A percentile compares a stretch with the other conserved stretches of the same genome.
Conservation (phyloP, 2,888 invertebrate species). For the Congeria kusceri region DNA sequence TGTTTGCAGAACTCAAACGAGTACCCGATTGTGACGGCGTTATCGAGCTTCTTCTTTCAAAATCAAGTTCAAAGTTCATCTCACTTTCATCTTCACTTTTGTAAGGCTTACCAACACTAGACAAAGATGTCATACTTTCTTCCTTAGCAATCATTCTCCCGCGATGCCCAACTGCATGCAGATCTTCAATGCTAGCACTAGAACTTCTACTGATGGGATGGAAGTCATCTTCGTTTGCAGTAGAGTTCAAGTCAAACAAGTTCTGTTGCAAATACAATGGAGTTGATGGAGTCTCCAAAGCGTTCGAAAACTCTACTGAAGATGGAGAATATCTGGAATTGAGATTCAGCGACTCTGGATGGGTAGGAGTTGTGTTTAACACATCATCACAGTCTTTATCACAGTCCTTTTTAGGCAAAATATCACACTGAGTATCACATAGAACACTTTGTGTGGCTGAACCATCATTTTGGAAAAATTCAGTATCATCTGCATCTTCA, state of each 20-base stretch:
- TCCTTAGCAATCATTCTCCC: slow-evolving; percentile 45
- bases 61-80: slow-evolving; percentile 5
- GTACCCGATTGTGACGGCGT: slow-evolving; percentile 26
- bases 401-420: slow-evolving; percentile 14
- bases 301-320: slow-evolving; percentile 26
- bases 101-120: slow-evolving; percentile 38
- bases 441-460: slow-evolving; percentile 25
- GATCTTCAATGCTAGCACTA: slow-evolving; percentile 80
- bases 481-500: slow-evolving; percentile 19
- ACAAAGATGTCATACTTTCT: slow-evolving; percentile 43
- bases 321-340: neutral
- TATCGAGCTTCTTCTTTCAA: slow-evolving; percentile 43
- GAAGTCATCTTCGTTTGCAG: slow-evolving; percentile 71
- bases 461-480: neutral
- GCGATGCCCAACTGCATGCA: slow-evolving; percentile 64
- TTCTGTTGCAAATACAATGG: slow-evolving; percentile 72
- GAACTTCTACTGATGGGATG: slow-evolving; percentile 78
- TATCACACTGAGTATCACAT: slow-evolving; percentile 7
- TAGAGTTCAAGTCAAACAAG: slow-evolving; percentile 67
- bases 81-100: slow-evolving; percentile 54
- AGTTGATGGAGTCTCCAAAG: slow-evolving; percentile 61
- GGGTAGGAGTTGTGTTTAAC: neutral
- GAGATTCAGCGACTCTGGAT: slow-evolving; percentile 24
- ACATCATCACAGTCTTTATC: slow-evolving; percentile 38
- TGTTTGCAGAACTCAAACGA: neutral